These are phyloP conservation scores for Sycon ciliatum DNA, from an alignment of 37 sponge, comb jelly and placozoan species.

Conservation along the genomic window DNA sequence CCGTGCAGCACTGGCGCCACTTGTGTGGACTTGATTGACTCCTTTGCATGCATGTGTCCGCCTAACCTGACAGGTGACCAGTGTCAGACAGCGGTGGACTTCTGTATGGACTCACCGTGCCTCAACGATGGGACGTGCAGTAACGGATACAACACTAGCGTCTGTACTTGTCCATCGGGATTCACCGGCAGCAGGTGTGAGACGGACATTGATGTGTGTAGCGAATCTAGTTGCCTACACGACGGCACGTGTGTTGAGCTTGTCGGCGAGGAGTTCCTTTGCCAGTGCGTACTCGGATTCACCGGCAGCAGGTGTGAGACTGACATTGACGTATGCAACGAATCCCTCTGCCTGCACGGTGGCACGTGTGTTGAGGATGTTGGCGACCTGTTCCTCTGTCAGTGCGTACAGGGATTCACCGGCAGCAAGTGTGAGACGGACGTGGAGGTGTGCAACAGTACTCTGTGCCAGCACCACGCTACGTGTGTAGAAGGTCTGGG, in stretches of 20 bases:
- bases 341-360: too few relatives aligned
- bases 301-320: too few relatives aligned
- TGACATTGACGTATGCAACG: too few relatives aligned
- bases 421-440: too few relatives aligned
- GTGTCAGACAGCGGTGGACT: background rate
- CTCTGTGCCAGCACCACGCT: too few relatives aligned
- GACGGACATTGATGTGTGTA: slow-evolving; percentile 19
- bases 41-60: slow-evolving; percentile 11
- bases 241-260: slow-evolving; percentile 25
- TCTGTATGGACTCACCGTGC: background rate
- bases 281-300: slow-evolving; percentile 5
- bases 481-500: too few relatives aligned
- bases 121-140: background rate
- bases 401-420: too few relatives aligned
- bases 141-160: background rate
- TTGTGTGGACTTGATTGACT: background rate
- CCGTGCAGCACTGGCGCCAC: background rate
- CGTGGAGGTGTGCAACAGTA: too few relatives aligned
- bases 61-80: background rate
- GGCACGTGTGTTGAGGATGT: too few relatives aligned
- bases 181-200: background rate
- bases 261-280: background rate
- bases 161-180: background rate
- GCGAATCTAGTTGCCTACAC: slow-evolving; percentile 37
- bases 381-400: too few relatives aligned